Evolutionary conservation across 2,797 vertebrate genomes (phyloP), one percentile per base, ranked within the genome.

Genomic region (Aselliscus stoliczkanus): DNA sequence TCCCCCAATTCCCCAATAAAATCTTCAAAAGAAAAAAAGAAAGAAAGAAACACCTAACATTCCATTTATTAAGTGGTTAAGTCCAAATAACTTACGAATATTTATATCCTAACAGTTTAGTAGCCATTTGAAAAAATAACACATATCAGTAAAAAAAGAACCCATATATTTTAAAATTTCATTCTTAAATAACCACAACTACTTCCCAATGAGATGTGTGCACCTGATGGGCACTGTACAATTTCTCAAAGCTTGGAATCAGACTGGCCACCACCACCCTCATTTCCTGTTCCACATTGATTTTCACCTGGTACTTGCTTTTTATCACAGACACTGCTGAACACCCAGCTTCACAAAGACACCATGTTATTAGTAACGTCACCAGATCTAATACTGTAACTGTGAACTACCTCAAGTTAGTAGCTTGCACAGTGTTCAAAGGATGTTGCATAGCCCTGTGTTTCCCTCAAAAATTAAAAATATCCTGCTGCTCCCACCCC

Each of bases 81-180:
- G 44, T 72, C 72, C 21, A 56, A 93, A 76, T 25, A 56, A 69
- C 44, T 88, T 77, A 39, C 21, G 80, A 65, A 90, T 83, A 87
- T 88, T 97, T 91, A 47, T 72, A 70, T 58, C 65, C 23, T 91
- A 88, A 91, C 47, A 92, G 86, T 56, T 87, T 82, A 85, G 50
- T 44, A 88, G 54, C 17, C 27, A 82, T 65, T 62, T 89, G 52
- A 72, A 60, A 67, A 93, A 82, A 44, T 42, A 64, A 72, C 54
- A 64, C 62, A 86, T 58, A 7, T 42, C 82, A 70, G 56, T 83
- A 64, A 69, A 88, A 80, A 39, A 54, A 29, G 6, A 42, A 42
- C 42, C 42, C 12, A n/a, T 29, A 39, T 12, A 18, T 52, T 81
- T 93, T 39, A n/a, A 64, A 75, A 69, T 67, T 76, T 92, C 56